Base-by-base conservation (phyloP, 1,140 invertebrate genomes). In the Bombus pyrosoma region DNA sequence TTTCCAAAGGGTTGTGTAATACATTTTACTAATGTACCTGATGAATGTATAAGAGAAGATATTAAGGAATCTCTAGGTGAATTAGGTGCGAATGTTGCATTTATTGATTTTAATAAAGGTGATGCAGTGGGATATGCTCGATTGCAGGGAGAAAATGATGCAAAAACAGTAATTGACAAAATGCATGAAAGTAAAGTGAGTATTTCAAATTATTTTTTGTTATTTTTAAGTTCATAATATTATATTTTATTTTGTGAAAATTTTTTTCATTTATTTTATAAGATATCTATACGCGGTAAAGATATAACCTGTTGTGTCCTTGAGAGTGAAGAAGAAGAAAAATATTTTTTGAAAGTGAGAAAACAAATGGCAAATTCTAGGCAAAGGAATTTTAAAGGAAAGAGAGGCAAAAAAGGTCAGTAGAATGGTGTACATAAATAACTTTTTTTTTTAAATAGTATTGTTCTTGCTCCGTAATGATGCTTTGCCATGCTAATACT, bases 61-160 rank as follows among this genome's bases (percentile, higher is more conserved):
- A 96, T 98, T 25, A 97, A 97, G 91, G 96, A 96, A 83, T 96
- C 96, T 73, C 95, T 98, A 28, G 95, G 95, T 34, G 95, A 97
- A 90, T 90, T 96, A 41, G 96, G 96, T 75, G 95, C 95, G 8
- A 96, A 96, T 84, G 96, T 98, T 37, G 97, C 97, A 4, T 98
- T 96, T 93, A 95, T 98, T 83, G 97, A 98, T 90, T 98, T 96
- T 91, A 96, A 96, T 85, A 96, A 96, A 81, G 98, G 97, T 15
- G 96, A 98, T 86, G 94, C 95, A 2, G 96, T 97, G 90, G 98
- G 97, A 18, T 97, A 96, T 92, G 95, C 98, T 22, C 95, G 98
- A 71, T 94, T 98, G 34, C 93, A 96, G 18, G 96, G 97, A 87
- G 97, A 97, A 91, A 96, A 97, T 92, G 93, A 96, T 41, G 98